Evolutionary conservation across 37 sponge, comb jelly and placozoan species (phyloP).

Genomic region (Halichondria panicea): DNA sequence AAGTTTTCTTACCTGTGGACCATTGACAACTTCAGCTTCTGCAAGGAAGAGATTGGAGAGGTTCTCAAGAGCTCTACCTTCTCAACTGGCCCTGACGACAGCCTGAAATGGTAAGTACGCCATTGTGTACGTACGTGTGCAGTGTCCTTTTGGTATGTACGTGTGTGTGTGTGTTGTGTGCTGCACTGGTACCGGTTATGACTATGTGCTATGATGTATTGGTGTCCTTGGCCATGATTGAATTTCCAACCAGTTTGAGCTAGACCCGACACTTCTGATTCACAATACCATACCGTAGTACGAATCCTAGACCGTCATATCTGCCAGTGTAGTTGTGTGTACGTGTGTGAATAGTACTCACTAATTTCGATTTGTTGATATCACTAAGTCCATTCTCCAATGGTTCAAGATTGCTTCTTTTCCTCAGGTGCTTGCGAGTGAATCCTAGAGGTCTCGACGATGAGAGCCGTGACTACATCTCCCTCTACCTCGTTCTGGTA

Average conservation of each 20-base stretch:
- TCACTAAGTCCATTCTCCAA: no score
- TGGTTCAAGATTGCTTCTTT: no score
- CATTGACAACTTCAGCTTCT: constrained; percentile 98
- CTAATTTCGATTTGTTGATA: no score
- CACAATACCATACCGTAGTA: background rate
- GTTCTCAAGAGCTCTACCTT: constrained; percentile 94
- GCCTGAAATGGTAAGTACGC: constrained; percentile 82
- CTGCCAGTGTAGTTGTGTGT: constrained; percentile 6
- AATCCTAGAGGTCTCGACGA: constrained; percentile 98
- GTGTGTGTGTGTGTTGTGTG: no score
- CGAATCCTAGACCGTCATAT: background rate
- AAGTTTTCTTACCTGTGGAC: constrained; percentile 98
- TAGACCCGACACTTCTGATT: background rate
- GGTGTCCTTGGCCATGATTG: no score
- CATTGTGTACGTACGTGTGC: background rate
- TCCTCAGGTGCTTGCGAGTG: constrained; percentile 92
- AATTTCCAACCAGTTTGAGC: no score
- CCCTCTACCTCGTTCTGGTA: constrained; percentile 92
- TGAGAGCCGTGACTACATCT: constrained; percentile 95
- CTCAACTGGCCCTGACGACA: constrained; percentile 80
- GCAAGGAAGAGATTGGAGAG: constrained; percentile 95
- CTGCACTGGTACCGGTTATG: no score
- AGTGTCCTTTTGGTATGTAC: no score
- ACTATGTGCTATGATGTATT: no score
- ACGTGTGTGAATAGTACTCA: no score